Conservation (phyloP, 2,113 vertebrate genomes). For the Oncorhynchus gorbuscha region DNA sequence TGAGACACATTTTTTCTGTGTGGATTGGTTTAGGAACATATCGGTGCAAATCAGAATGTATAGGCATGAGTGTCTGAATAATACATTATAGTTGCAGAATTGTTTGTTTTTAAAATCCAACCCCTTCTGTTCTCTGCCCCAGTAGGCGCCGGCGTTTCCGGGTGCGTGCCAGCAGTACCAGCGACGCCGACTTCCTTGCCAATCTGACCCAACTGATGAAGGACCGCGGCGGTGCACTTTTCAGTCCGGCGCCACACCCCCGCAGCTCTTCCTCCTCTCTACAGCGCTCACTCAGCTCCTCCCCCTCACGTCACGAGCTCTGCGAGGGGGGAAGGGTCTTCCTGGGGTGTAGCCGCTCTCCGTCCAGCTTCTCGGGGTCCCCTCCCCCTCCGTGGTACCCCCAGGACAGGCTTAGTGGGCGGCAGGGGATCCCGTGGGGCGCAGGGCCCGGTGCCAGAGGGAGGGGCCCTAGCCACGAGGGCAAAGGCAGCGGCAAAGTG, state of each 20-base stretch:
- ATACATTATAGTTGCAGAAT: too few relatives aligned
- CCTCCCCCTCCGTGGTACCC: constrained; percentile 85
- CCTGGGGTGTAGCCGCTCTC: constrained; percentile 87
- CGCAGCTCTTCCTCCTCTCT: constrained; percentile 86
- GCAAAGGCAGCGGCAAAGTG: constrained; percentile 84
- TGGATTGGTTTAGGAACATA: too few relatives aligned
- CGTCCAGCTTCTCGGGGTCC: constrained; percentile 87
- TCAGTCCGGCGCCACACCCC: constrained; percentile 83
- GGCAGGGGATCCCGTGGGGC: constrained; percentile 71
- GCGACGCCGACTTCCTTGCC: constrained; percentile 92
- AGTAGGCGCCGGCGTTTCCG: constrained; percentile 82
- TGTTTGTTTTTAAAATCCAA: too few relatives aligned
- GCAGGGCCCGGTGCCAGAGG: constrained; percentile 72
- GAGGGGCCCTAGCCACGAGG: constrained; percentile 73
- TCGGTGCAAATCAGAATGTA: too few relatives aligned
- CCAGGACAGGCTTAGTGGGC: constrained; percentile 78
- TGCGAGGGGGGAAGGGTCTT: constrained; percentile 69
- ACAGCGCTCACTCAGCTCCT: constrained; percentile 93
- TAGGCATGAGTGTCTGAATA: too few relatives aligned
- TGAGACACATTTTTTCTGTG: too few relatives aligned
- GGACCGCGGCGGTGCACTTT: constrained; percentile 84
- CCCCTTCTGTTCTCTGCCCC: background rate
- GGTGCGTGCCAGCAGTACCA: constrained; percentile 92
- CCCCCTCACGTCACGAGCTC: constrained; percentile 86
- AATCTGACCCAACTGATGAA: constrained; percentile 95